A percentile compares a stretch with the other conserved stretches of the same genome.
Conservation (phyloP, 2,797 vertebrate genomes). For the Pitangus sulphuratus region DNA sequence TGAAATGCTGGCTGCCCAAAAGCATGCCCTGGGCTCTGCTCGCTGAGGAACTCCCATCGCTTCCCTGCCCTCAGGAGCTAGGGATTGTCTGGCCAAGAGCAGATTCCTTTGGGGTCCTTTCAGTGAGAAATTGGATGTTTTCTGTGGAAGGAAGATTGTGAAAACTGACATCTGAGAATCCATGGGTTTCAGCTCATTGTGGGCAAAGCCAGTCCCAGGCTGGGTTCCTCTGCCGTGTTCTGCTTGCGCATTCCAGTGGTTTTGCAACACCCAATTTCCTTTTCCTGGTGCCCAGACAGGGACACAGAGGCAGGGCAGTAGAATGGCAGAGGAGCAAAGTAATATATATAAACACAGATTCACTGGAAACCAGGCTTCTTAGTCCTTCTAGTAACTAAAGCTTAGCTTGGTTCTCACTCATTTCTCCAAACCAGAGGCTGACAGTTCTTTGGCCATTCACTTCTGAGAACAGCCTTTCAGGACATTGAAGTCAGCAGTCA, state of each 20-base stretch:
- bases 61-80: background rate
- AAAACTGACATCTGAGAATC: background rate
- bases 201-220: background rate
- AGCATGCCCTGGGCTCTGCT: background rate
- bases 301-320: background rate
- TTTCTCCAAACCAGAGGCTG: background rate
- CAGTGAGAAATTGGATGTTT: background rate
- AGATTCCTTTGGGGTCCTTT: background rate
- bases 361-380: background rate
- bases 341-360: accelerated
- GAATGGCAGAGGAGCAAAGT: background rate
- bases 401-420: accelerated
- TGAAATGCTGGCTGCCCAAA: background rate
- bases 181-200: accelerated
- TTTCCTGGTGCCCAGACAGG: background rate
- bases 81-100: background rate
- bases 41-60: background rate
- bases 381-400: background rate
- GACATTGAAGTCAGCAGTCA: background rate
- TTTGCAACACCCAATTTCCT: background rate
- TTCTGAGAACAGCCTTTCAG: background rate
- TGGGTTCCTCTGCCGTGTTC: accelerated
- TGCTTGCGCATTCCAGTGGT: accelerated
- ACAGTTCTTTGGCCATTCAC: accelerated
- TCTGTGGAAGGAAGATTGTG: background rate